Evolutionary conservation across 1,140 invertebrate genomes (phyloP), one percentile per base, ranked within the genome.

Genomic region (Hirudo medicinalis): DNA sequence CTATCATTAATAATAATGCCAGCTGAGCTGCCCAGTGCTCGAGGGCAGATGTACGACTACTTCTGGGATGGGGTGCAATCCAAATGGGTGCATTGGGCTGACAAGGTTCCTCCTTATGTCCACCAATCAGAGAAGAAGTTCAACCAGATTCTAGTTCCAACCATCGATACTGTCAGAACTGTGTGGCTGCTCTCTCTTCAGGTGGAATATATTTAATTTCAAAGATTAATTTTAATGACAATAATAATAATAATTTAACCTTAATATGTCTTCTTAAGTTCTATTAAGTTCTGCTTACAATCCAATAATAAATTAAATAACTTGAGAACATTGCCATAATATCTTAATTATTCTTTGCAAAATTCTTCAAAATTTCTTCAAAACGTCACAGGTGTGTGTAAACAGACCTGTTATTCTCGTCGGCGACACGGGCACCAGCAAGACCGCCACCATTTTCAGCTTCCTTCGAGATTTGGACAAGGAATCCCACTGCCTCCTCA

Each of bases 391-490:
- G 53, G 89, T 89, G 75, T 83, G 87, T 69, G 85, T 88, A 13
- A 87, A 88, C 78, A 82, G 88, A 74, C 91, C 92, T 0, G 86
- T 91, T 0, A 82, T 94, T 6, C 82, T 95, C 13, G 87, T 93
- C 0, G 92, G 92, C 2, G 91, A 93, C 77, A 91, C 90, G 5
- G 91, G 91, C 9, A 91, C 91, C 54, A 92, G 91, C 0, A 94
- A 95, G 84, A 91, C 91, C 2, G 90, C 91, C 0, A 91, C 91
- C 55, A 89, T 91, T 71, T 86, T 87, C 73, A 88, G 91, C 77
- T 93, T 91, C 83, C 80, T 93, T 27, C 84, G 87, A 74, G 85
- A 86, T 54, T 78, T 94, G 25, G 85, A 89, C 77, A 72, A 84
- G 83, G 81, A 83, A 36, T 75, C 75, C 81, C 89, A 79, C 79